Base-by-base conservation (phyloP, 1,140 invertebrate genomes). In the Spodoptera litura region DNA sequence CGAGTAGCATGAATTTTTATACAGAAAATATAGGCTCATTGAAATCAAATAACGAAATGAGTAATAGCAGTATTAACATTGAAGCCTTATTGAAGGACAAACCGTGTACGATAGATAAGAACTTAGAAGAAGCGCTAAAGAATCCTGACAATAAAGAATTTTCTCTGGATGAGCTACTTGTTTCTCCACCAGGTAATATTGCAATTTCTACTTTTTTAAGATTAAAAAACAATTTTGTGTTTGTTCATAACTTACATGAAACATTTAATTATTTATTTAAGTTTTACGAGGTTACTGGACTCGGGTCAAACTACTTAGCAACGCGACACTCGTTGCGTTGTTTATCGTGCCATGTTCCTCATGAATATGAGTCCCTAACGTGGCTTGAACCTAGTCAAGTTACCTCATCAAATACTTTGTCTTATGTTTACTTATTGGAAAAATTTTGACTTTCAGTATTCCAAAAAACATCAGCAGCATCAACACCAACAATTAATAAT, bases 401-500 rank as follows among this genome's bases (percentile, higher is more conserved):
- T 20, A 20, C 20, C 25, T 51, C 5, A 11, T 20, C 53, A 73
- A 25, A 20, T 20, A 20, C 20, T 20, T 20, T 72, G 11, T 27
- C 20, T 77, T 10, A 27, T 71, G 10, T 58, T 62, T 56, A 27
- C 15, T n/a, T 25, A 25, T 61, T 59, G 13, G 0, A 13, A 31
- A 13, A 44, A 66, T 66, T 25, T 12, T 11, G 11, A 61, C 35
- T 9, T 64, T 44, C 15, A 64, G 61, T 86, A 78, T 75, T 82
- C 49, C 76, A 81, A 44, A 83, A 79, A 20, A 56, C 80, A 35
- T 87, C 87, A 66, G 81, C 74, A 35, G 83, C 87, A 0, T 82
- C 88, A 6, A 93, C 91, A 20, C 92, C 90, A 8, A 82, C 88
- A 25, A 93, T 93, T 88, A 85, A 80, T 51, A 89, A 89, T 38